Evolutionary conservation across 2,797 vertebrate genomes (phyloP), one percentile per base, ranked within the genome.

Genomic region (Hirundo rustica): DNA sequence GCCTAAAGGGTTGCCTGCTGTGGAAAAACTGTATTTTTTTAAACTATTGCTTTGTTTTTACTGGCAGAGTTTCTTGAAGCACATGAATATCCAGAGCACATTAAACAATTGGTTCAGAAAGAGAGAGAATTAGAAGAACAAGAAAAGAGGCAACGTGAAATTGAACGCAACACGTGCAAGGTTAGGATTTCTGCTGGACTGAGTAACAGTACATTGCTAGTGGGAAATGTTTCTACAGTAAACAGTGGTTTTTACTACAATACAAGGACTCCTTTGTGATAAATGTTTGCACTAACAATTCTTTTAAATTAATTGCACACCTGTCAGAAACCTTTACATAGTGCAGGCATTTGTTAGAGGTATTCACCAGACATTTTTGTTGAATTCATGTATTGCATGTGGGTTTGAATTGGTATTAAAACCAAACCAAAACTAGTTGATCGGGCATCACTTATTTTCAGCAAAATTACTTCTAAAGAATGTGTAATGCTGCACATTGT

Each of bases 141-240:
- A 88, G 99, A 99, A 90, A 99, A 99, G 96, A 98, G 98, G 55
- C 99, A 99, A 92, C 98, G 99, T 93, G 99, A 99, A 98, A 99
- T 99, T 50, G 99, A 99, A 64, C 99, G 99, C 62, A 99, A 99
- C 96, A 99, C 99, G 7, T 99, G 99, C 98, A 99, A 99, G 98
- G 99, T 99, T 93, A 93, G 97, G 86, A 50, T 89, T 92, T 79
- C 67, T 84, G 13, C 36, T 73, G 83, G 64, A 23, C 58, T 62
- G 32, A 34, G 53, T 80, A 68, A 20, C 21, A 64, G 16, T 44
- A 2, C 10, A 16, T 40, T 72, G 61, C 20, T 65, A 50, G 18
- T 60, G 68, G 45, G 44, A 78, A 45, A 9, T 40, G 32, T 57
- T 88, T 83, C 42, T 72, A 7, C 27, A 54, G 32, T 50, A 72